A percentile compares a stretch with the other conserved stretches of the same genome.
These are phyloP conservation scores for Isichthys henryi DNA, from an alignment of 2,113 vertebrate species.

Conservation along the genomic window DNA sequence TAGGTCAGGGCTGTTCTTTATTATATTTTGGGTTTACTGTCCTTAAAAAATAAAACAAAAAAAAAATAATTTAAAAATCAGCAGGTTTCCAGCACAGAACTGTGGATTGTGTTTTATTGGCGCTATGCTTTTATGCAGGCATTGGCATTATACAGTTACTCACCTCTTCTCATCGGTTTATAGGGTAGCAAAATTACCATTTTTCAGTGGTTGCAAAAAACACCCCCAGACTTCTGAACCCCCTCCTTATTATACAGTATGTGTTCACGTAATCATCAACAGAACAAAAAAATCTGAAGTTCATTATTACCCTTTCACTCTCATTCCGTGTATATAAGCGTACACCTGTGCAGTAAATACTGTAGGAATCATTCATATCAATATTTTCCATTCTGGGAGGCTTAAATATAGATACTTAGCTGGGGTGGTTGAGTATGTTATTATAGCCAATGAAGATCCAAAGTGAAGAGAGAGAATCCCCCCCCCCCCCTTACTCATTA, in stretches of 20 bases:
- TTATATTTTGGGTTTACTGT: conserved; percentile 45
- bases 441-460: conserved; percentile 14
- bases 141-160: conserved; percentile 42
- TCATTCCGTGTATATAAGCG: not conserved
- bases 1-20: conserved; percentile 55
- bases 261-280: not conserved
- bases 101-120: conserved; percentile 45
- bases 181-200: not conserved
- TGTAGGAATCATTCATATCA: not conserved
- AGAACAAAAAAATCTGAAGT: not conserved
- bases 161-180: not conserved
- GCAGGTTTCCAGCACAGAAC: conserved; percentile 33
- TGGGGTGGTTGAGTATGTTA: conserved; percentile 1
- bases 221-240: not conserved
- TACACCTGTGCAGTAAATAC: not conserved
- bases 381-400: not conserved
- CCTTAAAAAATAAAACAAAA: conserved; percentile 34
- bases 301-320: not conserved
- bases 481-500: conserved; percentile 74
- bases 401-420: not conserved
- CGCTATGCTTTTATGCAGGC: conserved; percentile 47
- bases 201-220: conserved; percentile 44
- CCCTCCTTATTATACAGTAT: not conserved
- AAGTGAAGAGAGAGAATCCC: conserved; percentile 20
- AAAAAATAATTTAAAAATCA: conserved; percentile 51